phyloP scores from a whole-genome alignment of 2,888 invertebrate genomes.

The Stenodema calcarata region DNA sequence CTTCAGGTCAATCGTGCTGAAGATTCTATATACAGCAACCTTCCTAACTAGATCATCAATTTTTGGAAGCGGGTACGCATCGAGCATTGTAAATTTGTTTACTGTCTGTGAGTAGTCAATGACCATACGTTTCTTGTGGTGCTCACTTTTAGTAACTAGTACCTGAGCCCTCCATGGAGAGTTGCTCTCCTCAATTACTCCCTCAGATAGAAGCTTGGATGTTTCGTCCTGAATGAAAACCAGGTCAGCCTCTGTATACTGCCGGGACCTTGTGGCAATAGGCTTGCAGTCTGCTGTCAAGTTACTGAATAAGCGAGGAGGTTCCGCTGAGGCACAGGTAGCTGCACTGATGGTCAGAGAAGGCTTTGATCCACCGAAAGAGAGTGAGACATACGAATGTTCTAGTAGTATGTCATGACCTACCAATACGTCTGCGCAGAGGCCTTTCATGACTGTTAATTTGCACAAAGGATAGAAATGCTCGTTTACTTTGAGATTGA shows the following conservation, averaged over 20 bases:
- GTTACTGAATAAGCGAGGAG: background rate
- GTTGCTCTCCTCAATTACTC: too few species aligned
- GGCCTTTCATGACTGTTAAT: background rate
- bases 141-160: too few species aligned
- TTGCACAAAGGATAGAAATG: background rate
- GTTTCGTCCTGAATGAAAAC: background rate
- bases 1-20: too few species aligned
- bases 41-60: too few species aligned
- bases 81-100: too few species aligned
- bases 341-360: background rate
- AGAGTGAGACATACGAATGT: background rate
- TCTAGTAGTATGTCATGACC: background rate
- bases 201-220: background rate
- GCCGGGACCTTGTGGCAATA: background rate
- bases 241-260: background rate
- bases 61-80: too few species aligned
- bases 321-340: background rate
- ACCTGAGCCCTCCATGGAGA: background rate
- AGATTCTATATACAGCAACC: too few species aligned
- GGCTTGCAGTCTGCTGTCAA: background rate
- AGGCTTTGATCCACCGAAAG: background rate
- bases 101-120: background rate
- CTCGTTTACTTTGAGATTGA: background rate
- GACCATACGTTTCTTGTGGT: too few species aligned
- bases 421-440: conserved; percentile 5